phyloP scores from a whole-genome alignment of 2,113 vertebrate genomes.

The Vulpes ferrilata region DNA sequence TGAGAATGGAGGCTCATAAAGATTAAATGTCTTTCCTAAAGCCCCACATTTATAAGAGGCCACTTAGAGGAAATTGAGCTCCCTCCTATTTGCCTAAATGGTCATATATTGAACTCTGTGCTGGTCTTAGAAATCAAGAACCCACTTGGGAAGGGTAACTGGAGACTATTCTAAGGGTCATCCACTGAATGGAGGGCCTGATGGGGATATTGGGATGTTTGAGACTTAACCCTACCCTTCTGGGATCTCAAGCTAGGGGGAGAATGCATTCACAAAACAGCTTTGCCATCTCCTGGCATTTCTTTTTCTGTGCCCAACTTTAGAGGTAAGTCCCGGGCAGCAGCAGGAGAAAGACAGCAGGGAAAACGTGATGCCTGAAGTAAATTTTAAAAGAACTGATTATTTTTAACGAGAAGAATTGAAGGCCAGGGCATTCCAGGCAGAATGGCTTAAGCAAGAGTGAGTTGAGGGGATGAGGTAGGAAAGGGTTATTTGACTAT shows the following conservation, averaged over 20 bases:
- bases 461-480: background rate
- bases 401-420: background rate
- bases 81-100: background rate
- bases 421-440: background rate
- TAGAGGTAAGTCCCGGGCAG: slow-evolving; percentile 17
- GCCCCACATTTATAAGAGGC: background rate
- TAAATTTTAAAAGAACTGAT: slow-evolving; percentile 54
- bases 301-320: slow-evolving; percentile 28
- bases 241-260: background rate
- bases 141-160: background rate
- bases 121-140: slow-evolving; percentile 9
- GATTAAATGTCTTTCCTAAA: slow-evolving; percentile 11
- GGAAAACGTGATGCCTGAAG: background rate
- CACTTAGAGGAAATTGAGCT: background rate
- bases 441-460: background rate
- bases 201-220: background rate
- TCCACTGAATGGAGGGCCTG: background rate
- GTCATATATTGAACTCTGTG: background rate
- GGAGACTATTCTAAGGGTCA: background rate
- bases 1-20: background rate
- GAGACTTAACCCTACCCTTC: background rate
- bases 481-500: background rate
- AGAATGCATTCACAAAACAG: background rate
- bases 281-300: background rate
- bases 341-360: background rate